Evolutionary conservation across 1,140 invertebrate species (phyloP), one percentile per base, ranked within the genome.

Genomic region (Muscidifurax raptorellus): DNA sequence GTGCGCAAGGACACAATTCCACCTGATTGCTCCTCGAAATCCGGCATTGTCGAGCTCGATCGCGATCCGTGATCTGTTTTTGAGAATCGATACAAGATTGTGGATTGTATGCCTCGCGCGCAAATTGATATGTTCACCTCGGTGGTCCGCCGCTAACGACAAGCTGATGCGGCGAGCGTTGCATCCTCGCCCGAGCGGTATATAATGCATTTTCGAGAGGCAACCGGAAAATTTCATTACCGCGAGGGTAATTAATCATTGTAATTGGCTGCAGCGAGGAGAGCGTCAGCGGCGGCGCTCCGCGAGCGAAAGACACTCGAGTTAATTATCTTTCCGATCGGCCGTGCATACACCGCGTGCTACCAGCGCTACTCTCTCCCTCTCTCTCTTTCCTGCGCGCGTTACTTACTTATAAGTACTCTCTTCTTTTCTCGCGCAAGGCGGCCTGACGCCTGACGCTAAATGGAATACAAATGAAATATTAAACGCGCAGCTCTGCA

Each of bases 161-260:
- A n/a, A n/a, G n/a, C n/a, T n/a, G n/a, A n/a, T n/a, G n/a, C n/a
- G n/a, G n/a, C n/a, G n/a, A n/a, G 13, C 15, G 27, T 32, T 59
- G 27, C 71, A 36, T 59, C 67, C 9, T 27, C 66, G 59, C 32
- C n/a, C n/a, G n/a, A n/a, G n/a, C n/a, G n/a, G 32, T 67, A 18
- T 27, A 74, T 10, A 47, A 12, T 52, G 47, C 59, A 10, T 52
- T 52, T 18, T 52, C 47, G 47, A 59, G 40, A 83, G 52, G 36
- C 36, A 78, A 71, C 32, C 59, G 78, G 77, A 67, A 80, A 84
- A 80, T 76, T 77, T 81, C 83, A 80, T 81, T 85, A 75, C 5
- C 78, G 64, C 36, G 40, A 5, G n/a, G 47, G 83, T 69, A 80
- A 84, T 84, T 84, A 84, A 84, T 84, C 83, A 84, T 80, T 69